phyloP scores from a whole-genome alignment of 2,888 invertebrate genomes.

The Pseudeuparius sepicola region DNA sequence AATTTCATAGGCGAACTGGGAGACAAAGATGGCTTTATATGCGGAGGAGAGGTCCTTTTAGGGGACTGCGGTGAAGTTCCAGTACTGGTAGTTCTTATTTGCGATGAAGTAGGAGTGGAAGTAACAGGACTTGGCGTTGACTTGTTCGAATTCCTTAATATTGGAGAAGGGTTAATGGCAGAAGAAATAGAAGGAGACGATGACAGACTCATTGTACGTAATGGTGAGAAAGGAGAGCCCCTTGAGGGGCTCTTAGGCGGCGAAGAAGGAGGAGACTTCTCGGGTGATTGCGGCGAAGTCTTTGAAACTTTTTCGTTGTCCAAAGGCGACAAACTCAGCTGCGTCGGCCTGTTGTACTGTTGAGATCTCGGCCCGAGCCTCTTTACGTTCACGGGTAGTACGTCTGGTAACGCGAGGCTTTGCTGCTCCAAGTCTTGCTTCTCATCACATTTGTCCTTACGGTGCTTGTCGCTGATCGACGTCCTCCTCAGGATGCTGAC shows the following conservation, averaged over 20 bases:
- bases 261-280: conserved; percentile 33
- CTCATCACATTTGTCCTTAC: conserved; percentile 30
- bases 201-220: conserved; percentile 30
- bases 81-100: conserved; percentile 18
- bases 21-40: conserved; percentile 32
- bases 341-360: conserved; percentile 31
- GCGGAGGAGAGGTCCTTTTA: conserved; percentile 33
- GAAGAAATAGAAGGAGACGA: conserved; percentile 24
- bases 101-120: conserved; percentile 19
- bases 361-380: conserved; percentile 34
- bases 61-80: conserved; percentile 30
- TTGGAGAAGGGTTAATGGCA: conserved; percentile 11
- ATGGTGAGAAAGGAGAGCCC: conserved; percentile 32
- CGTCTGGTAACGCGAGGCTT: conserved; percentile 43
- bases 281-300: conserved; percentile 29
- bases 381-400: conserved; percentile 47
- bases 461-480: conserved; percentile 35
- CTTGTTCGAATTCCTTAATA: conserved; percentile 7
- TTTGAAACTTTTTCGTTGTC: conserved; percentile 25
- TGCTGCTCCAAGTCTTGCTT: conserved; percentile 32
- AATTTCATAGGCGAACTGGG: conserved; percentile 32
- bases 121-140: conserved; percentile 14
- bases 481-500: conserved; percentile 31
- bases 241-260: conserved; percentile 32
- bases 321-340: conserved; percentile 28